Conservation (phyloP, 2,888 invertebrate species). For the Pecten maximus region DNA sequence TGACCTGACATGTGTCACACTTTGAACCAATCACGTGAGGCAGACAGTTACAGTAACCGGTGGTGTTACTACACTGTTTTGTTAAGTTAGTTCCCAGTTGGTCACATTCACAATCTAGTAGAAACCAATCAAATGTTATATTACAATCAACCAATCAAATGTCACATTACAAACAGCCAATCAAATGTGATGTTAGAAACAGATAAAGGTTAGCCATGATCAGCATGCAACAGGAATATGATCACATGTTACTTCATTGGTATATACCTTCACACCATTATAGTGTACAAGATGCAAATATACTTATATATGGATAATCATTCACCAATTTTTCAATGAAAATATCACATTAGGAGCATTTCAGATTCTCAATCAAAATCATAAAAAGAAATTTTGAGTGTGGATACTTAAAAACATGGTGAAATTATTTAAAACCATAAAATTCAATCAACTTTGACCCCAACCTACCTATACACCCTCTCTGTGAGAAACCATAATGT, state of each 20-base stretch:
- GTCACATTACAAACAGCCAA: too few relatives aligned
- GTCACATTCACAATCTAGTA: constrained; percentile 89
- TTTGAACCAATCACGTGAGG: constrained; percentile 92
- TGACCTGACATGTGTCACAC: constrained; percentile 90
- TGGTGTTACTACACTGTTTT: constrained; percentile 88
- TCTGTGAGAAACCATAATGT: constrained; percentile 75
- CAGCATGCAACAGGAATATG: not conserved
- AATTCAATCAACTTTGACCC: not conserved
- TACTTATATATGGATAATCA: not conserved
- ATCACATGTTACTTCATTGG: not conserved
- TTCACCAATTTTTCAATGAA: not conserved
- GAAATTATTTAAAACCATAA: not conserved
- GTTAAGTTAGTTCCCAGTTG: constrained; percentile 87
- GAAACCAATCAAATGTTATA: constrained; percentile 38
- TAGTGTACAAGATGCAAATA: not conserved
- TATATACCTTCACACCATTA: not conserved
- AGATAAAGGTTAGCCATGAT: constrained; percentile 1
- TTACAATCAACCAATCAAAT: not conserved
- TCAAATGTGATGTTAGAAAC: constrained; percentile 10
- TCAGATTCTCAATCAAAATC: not conserved
- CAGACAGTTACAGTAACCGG: constrained; percentile 83
- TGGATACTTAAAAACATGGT: not conserved
- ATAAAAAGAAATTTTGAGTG: not conserved
- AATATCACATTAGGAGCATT: not conserved
- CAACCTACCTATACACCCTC: constrained; percentile 74